phyloP scores from a whole-genome alignment of 1,140 invertebrate species.

The Gryon sp. region DNA sequence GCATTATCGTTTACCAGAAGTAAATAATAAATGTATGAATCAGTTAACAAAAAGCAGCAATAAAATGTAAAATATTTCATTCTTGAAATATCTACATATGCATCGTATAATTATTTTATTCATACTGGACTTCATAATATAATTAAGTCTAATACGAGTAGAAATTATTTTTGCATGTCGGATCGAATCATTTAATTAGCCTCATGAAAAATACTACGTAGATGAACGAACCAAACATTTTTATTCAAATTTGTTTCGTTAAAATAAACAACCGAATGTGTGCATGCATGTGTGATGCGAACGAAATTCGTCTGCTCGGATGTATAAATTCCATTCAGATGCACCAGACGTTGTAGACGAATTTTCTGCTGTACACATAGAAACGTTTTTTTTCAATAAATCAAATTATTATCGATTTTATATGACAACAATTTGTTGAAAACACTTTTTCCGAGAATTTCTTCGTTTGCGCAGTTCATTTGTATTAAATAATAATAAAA shows the following conservation, averaged over 20 bases:
- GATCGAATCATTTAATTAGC: conserved; percentile 16
- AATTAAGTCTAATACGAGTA: not conserved
- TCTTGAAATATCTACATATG: too few relatives aligned
- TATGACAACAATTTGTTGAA: conserved; percentile 1
- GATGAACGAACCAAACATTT: conserved; percentile 6
- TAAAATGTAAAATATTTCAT: too few relatives aligned
- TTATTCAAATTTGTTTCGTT: conserved; percentile 16
- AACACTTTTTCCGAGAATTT: too few relatives aligned
- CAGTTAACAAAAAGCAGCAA: too few relatives aligned
- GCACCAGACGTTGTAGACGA: conserved; percentile 16
- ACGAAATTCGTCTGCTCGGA: conserved; percentile 12
- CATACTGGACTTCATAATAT: too few relatives aligned
- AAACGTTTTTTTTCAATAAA: conserved; percentile 6
- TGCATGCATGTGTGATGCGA: not conserved
- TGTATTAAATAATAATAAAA: too few relatives aligned
- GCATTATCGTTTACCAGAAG: too few relatives aligned
- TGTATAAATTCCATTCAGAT: conserved; percentile 13
- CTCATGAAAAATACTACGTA: not conserved
- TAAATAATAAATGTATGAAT: too few relatives aligned
- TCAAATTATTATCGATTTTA: conserved; percentile 14
- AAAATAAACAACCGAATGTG: not conserved
- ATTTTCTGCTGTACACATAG: conserved; percentile 5
- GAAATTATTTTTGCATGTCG: not conserved
- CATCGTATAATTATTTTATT: too few relatives aligned
- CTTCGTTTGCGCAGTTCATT: not conserved